Percentiles rank a stretch among this genome's conserved stretches.
These are phyloP conservation scores for Mobula birostris DNA, from an alignment of 2,113 vertebrate species.

Conservation along the genomic window DNA sequence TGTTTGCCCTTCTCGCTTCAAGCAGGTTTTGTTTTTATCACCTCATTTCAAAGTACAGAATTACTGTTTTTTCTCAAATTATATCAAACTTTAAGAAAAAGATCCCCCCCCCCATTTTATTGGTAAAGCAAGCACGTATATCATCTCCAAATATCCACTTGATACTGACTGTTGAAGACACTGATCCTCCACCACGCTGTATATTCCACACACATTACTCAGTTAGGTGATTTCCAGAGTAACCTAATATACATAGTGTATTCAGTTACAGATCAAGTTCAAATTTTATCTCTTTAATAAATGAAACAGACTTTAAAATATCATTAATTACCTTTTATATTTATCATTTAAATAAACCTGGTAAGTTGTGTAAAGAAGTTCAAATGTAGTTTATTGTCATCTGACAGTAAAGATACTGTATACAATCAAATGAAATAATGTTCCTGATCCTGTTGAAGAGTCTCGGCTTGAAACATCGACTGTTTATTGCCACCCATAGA, in stretches of 20 bases:
- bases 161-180: neutral
- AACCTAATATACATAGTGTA: neutral
- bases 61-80: neutral
- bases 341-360: neutral
- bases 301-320: neutral
- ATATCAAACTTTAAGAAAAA: neutral
- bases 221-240: constrained; percentile 31
- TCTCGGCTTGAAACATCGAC: neutral
- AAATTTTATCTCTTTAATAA: neutral
- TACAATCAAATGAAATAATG: too few relatives aligned
- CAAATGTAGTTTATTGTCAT: too few relatives aligned
- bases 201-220: constrained; percentile 22
- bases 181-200: neutral
- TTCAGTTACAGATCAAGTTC: neutral
- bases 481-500: too few relatives aligned
- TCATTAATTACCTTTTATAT: neutral
- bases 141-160: neutral
- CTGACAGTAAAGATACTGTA: too few relatives aligned
- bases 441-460: too few relatives aligned
- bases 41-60: neutral
- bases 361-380: neutral
- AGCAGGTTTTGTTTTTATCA: neutral
- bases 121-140: neutral
- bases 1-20: too few relatives aligned
- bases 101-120: too few relatives aligned